Evolutionary conservation across 2,797 vertebrate genomes (phyloP).

Genomic region (Valencia hispanica): DNA sequence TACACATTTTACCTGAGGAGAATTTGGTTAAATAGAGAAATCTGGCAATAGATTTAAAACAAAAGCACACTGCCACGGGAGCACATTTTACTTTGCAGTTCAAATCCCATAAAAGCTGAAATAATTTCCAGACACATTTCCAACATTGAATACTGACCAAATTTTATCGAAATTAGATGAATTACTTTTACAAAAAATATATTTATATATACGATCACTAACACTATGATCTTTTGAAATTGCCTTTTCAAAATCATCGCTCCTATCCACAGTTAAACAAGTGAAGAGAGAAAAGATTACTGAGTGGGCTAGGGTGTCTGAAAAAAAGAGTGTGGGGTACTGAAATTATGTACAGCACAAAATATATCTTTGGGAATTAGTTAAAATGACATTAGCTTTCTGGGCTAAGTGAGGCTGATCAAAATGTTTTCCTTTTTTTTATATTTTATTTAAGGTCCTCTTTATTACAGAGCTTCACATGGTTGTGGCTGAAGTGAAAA

Average conservation of each 20-base stretch:
- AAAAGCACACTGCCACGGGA: background rate
- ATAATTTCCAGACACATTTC: constrained; percentile 22
- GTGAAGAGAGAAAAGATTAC: constrained; percentile 16
- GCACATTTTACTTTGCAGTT: background rate
- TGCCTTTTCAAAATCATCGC: constrained; percentile 55
- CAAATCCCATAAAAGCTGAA: constrained; percentile 1
- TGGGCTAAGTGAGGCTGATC: constrained; percentile 27
- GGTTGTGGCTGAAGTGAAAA: constrained; percentile 49
- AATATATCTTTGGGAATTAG: constrained; percentile 26
- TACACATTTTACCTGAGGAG: too few species aligned
- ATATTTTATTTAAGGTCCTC: constrained; percentile 24
- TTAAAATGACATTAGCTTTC: constrained; percentile 32
- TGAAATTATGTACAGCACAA: constrained; percentile 52
- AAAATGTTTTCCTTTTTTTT: background rate
- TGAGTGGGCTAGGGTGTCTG: constrained; percentile 9
- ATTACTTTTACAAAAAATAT: constrained; percentile 82
- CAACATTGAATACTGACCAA: constrained; percentile 69
- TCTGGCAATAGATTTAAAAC: background rate
- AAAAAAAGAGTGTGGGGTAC: constrained; percentile 42
- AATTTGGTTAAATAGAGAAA: background rate
- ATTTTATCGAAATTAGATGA: constrained; percentile 82
- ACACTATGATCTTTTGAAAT: constrained; percentile 67
- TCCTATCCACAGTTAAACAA: constrained; percentile 21
- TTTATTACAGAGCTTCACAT: constrained; percentile 36
- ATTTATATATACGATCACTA: constrained; percentile 72